A percentile compares a stretch with the other conserved stretches of the same genome.
Conservation (phyloP, 2,113 vertebrate species). For the Nyctereutes procyonoides region DNA sequence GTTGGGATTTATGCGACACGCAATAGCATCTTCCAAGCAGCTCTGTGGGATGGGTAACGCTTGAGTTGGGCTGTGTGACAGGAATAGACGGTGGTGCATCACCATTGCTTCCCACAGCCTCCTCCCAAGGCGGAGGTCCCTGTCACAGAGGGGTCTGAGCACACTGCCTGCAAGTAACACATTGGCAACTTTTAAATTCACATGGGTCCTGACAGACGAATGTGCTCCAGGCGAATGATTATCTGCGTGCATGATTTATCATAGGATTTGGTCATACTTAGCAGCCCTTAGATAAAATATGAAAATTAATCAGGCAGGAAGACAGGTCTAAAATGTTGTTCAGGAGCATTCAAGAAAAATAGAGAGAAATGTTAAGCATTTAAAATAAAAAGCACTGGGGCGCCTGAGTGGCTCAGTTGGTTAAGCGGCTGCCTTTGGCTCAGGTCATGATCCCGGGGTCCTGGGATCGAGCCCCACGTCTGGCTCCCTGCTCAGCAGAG, state of each 20-base stretch:
- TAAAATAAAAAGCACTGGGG: no score
- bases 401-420: no score
- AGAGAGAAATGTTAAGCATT: no score
- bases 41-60: neutral
- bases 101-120: neutral
- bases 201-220: neutral
- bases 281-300: neutral
- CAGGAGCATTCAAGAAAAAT: neutral
- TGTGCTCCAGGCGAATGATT: neutral
- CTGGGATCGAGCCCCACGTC: no score
- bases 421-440: no score
- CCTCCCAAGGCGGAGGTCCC: neutral
- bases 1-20: neutral
- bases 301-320: neutral
- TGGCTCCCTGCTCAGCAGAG: no score
- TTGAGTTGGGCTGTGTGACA: neutral
- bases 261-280: neutral
- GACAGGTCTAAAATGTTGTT: neutral
- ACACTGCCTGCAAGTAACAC: neutral
- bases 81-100: fast-evolving
- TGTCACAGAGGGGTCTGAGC: neutral
- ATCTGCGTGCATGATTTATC: neutral
- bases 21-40: neutral
- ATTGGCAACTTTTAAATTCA: neutral
- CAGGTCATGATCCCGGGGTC: no score